A percentile compares a stretch with the other conserved stretches of the same genome.
These are phyloP conservation scores for Ichneumoninae sp. DNA, from an alignment of 2,888 invertebrate genomes.

Conservation along the genomic window DNA sequence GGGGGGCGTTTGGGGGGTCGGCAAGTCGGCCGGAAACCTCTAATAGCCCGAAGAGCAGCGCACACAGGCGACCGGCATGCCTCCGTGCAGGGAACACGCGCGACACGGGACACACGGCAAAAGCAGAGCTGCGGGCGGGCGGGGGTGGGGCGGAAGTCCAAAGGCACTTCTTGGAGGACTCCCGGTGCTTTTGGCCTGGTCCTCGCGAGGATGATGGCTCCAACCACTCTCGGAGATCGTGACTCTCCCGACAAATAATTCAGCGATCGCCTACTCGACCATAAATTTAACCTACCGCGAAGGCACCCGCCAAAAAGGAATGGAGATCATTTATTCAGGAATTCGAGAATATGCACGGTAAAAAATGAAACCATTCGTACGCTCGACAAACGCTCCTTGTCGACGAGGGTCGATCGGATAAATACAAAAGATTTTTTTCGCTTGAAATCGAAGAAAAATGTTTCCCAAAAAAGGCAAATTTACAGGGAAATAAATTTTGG, in stretches of 20 bases:
- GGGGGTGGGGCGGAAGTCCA: background rate
- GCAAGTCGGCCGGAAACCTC: slow-evolving; percentile 83
- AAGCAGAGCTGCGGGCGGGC: slow-evolving; percentile 26
- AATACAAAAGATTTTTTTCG: no score
- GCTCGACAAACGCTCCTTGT: no score
- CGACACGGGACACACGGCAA: slow-evolving; percentile 62
- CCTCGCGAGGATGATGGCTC: slow-evolving; percentile 48
- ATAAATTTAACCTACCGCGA: slow-evolving; percentile 50
- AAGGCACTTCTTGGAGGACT: slow-evolving; percentile 28
- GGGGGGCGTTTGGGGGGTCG: slow-evolving; percentile 71
- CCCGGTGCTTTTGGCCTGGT: slow-evolving; percentile 39
- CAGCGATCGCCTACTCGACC: slow-evolving; percentile 48
- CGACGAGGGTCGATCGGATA: no score
- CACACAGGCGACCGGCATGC: slow-evolving; percentile 15
- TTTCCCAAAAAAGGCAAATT: no score
- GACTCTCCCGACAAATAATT: slow-evolving; percentile 57
- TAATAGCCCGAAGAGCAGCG: slow-evolving; percentile 78
- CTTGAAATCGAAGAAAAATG: no score
- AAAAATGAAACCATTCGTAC: background rate
- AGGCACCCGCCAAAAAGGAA: slow-evolving; percentile 5
- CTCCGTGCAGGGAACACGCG: slow-evolving; percentile 60
- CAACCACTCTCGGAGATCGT: slow-evolving; percentile 55
- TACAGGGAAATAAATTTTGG: no score
- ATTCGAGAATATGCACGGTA: background rate
- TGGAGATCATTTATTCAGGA: slow-evolving; percentile 22